A percentile compares a stretch with the other conserved stretches of the same genome.
Conservation (phyloP, 2,888 invertebrate species). For the Phortica okadai region DNA sequence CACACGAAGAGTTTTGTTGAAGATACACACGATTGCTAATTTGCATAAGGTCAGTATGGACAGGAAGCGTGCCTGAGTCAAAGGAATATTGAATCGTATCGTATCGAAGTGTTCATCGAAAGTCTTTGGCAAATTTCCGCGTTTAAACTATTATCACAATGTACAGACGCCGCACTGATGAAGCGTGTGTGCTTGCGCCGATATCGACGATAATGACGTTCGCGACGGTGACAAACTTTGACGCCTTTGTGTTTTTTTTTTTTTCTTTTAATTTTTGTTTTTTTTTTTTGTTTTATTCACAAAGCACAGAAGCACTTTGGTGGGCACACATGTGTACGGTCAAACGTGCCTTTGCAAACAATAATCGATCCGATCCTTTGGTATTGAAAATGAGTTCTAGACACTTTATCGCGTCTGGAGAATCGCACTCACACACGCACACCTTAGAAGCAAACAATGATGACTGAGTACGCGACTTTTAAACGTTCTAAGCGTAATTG, state of each 20-base stretch:
- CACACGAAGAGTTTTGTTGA: neutral
- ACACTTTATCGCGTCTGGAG: slow-evolving; percentile 4
- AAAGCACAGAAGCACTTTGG: too few relatives aligned
- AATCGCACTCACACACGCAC: neutral
- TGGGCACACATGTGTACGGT: too few relatives aligned
- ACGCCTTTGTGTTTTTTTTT: neutral
- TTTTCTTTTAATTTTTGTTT: too few relatives aligned
- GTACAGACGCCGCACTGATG: neutral
- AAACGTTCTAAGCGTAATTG: slow-evolving; percentile 5
- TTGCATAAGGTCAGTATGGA: neutral
- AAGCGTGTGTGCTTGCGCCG: neutral
- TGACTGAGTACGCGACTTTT: slow-evolving; percentile 1
- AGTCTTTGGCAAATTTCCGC: neutral
- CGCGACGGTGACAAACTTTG: neutral
- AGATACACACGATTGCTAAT: neutral
- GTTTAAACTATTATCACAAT: too few relatives aligned
- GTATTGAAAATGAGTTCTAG: neutral
- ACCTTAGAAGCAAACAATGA: neutral
- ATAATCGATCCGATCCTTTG: neutral
- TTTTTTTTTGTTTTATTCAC: too few relatives aligned
- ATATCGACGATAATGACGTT: neutral
- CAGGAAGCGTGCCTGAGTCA: neutral
- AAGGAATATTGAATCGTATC: neutral
- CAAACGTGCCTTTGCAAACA: too few relatives aligned
- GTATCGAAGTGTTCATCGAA: neutral